Conservation (phyloP, 2,113 vertebrate species). For the Misgurnus mizolepis region DNA sequence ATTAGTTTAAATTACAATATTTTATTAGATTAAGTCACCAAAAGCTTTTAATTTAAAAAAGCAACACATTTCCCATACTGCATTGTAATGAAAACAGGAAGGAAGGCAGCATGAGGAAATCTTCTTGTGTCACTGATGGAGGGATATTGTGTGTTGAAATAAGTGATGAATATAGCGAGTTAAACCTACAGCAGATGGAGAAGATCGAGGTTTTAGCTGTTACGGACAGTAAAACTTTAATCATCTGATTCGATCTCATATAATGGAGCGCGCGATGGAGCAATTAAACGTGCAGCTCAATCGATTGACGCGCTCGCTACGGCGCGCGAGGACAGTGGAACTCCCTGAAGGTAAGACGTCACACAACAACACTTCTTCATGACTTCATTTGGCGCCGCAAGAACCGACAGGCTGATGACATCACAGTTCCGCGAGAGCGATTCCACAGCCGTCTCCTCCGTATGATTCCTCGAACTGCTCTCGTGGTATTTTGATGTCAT, state of each 20-base stretch:
- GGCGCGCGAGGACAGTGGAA: conserved; percentile 95
- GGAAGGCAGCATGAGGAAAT: conserved; percentile 47
- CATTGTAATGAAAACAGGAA: conserved; percentile 74
- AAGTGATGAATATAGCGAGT: not conserved
- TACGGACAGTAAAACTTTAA: conserved; percentile 16
- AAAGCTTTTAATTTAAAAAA: not conserved
- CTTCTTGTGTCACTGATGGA: conserved; percentile 43
- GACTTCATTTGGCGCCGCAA: too few species aligned
- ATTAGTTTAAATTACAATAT: too few species aligned
- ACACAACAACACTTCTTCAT: not conserved
- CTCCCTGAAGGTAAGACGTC: conserved; percentile 85
- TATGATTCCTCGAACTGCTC: too few species aligned
- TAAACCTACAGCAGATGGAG: conserved; percentile 56
- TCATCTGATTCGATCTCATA: conserved; percentile 65
- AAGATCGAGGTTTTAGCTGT: conserved; percentile 16
- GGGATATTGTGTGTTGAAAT: not conserved
- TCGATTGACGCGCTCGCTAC: conserved; percentile 91
- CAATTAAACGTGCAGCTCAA: conserved; percentile 86
- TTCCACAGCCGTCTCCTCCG: too few species aligned
- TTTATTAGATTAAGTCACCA: not conserved
- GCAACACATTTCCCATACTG: conserved; percentile 73
- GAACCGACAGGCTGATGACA: too few species aligned
- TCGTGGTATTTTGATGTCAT: too few species aligned
- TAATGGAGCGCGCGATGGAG: conserved; percentile 99
- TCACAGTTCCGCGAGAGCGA: too few species aligned